Evolutionary conservation across 2,888 invertebrate species (phyloP), one percentile per base, ranked within the genome.

Genomic region (Sinodicranocentrus sp.): DNA sequence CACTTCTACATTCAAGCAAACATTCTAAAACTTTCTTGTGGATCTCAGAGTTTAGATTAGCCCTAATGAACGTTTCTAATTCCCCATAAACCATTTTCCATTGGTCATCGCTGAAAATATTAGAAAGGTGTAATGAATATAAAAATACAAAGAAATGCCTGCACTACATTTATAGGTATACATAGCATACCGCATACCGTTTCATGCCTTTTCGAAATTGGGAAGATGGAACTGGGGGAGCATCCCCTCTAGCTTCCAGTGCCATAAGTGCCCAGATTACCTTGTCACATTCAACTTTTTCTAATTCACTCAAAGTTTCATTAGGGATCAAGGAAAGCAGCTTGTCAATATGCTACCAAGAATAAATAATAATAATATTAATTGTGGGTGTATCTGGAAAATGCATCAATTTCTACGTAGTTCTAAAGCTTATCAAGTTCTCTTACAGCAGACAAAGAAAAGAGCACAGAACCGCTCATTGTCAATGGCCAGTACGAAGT

Each of bases 61-160:
- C 93, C 75, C 95, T 94, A 0, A 98, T 91, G 44, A 97, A 92
- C 13, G 94, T 94, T 90, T 98, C 98, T 65, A 98, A 90, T 90
- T 98, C 98, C 33, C 93, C 93, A 95, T 98, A 98, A 90, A 98
- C 93, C 28, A 96, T 93, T 61, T 96, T 94, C 92, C 98, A 98
- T 89, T 97, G 97, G 89, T 98, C 98, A 89, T 98, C 97, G 86
- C 92, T 92, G 88, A 21, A 89, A 77, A 67, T 44, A n/a, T 48
- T 43, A 57, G 72, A 25, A 61, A 21, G 10, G n/a, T 19, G 10
- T 54, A 19, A 1, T 54, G 1, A 33, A 33, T 33, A 6, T 33
- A 33, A 33, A 33, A n/a, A n/a, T n/a, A n/a, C n/a, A n/a, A n/a
- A n/a, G n/a, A n/a, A n/a, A n/a, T n/a, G n/a, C n/a, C n/a, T n/a